phyloP scores from a whole-genome alignment of 1,140 invertebrate genomes.

The Copidosoma floridanum region DNA sequence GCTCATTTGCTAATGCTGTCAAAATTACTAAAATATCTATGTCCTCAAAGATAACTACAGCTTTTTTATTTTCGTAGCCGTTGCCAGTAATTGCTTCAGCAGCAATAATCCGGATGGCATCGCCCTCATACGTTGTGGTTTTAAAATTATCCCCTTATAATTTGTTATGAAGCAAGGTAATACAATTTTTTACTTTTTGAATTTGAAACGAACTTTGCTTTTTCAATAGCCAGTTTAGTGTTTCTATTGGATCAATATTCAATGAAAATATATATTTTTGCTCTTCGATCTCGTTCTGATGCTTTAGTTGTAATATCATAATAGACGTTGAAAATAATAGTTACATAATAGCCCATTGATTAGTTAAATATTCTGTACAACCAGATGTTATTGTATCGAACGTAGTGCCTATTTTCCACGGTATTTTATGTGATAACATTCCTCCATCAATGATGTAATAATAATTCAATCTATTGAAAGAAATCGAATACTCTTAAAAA shows the following conservation, averaged over 20 bases:
- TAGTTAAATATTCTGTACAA: slow-evolving; percentile 1
- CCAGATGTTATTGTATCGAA: background rate
- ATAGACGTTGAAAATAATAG: slow-evolving; percentile 10
- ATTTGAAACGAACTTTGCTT: slow-evolving; percentile 15
- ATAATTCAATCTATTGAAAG: background rate
- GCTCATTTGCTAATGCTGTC: background rate
- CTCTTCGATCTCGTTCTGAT: too few species aligned
- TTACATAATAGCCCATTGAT: background rate
- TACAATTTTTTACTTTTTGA: slow-evolving; percentile 14
- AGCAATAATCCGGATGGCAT: slow-evolving; percentile 8
- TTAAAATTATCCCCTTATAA: background rate
- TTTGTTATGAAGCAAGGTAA: background rate
- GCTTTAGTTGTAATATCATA: too few species aligned
- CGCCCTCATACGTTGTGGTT: background rate
- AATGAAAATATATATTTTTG: background rate
- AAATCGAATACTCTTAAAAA: slow-evolving; percentile 1
- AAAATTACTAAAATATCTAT: slow-evolving; percentile 19
- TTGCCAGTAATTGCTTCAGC: slow-evolving; percentile 1
- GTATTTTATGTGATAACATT: slow-evolving; percentile 29
- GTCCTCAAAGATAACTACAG: slow-evolving; percentile 13
- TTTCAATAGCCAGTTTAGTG: background rate
- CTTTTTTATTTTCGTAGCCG: background rate
- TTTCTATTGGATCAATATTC: slow-evolving; percentile 10
- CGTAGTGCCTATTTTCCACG: background rate
- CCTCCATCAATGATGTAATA: slow-evolving; percentile 25